phyloP scores from a whole-genome alignment of 2,797 vertebrate species.

The Synanceia verrucosa region DNA sequence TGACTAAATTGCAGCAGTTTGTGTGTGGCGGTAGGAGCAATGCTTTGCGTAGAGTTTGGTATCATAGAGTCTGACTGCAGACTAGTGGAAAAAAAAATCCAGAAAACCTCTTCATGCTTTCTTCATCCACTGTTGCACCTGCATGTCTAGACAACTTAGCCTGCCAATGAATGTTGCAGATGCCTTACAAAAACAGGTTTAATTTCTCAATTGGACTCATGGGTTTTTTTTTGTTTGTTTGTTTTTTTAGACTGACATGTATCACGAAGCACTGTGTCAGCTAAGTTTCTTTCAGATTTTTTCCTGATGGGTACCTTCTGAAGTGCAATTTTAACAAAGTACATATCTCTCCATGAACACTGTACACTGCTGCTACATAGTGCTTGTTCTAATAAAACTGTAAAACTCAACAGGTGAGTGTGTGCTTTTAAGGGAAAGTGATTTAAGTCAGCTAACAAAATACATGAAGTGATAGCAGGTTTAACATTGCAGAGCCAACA shows the following conservation, averaged over 20 bases:
- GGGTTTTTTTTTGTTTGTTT: slow-evolving; percentile 30
- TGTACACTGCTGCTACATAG: slow-evolving; percentile 92
- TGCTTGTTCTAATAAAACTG: slow-evolving; percentile 94
- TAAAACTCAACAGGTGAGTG: slow-evolving; percentile 57
- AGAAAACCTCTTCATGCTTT: slow-evolving; percentile 41
- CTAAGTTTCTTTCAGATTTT: slow-evolving; percentile 79
- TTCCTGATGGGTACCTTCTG: slow-evolving; percentile 86
- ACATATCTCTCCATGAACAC: slow-evolving; percentile 90
- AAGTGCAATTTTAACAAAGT: slow-evolving; percentile 91
- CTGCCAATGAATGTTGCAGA: slow-evolving; percentile 93
- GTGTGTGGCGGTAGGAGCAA: slow-evolving; percentile 31
- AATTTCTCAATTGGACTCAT: slow-evolving; percentile 73
- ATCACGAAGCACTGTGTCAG: slow-evolving; percentile 82
- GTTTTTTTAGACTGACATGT: slow-evolving; percentile 71
- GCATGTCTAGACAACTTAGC: slow-evolving; percentile 90
- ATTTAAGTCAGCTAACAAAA: background rate
- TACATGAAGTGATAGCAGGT: background rate
- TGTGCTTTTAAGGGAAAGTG: slow-evolving; percentile 26
- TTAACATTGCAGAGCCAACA: background rate
- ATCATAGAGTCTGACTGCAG: slow-evolving; percentile 55
- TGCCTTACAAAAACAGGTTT: slow-evolving; percentile 83
- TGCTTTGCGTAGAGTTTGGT: slow-evolving; percentile 48
- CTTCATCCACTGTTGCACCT: slow-evolving; percentile 77
- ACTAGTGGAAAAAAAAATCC: slow-evolving; percentile 27
- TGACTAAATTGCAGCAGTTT: slow-evolving; percentile 17